Evolutionary conservation across 2,888 invertebrate species (phyloP).

Genomic region (Drosophila algonquin): DNA sequence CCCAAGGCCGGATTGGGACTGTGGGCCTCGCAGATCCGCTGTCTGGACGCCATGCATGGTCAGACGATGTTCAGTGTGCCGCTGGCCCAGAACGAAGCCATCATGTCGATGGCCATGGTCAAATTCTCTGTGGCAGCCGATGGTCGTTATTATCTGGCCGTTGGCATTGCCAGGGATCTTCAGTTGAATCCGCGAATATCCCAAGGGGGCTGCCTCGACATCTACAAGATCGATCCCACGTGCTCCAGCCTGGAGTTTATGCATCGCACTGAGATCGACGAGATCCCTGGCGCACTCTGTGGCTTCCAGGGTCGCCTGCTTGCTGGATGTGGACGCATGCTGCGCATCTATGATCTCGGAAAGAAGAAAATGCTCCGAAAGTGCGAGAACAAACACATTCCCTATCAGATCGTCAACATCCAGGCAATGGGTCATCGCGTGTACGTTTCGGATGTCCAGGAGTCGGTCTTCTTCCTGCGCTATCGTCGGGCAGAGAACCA

Average conservation of each 20-base stretch:
- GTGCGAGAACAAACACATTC: constrained; percentile 98
- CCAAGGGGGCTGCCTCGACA: constrained; percentile 92
- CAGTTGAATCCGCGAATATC: constrained; percentile 94
- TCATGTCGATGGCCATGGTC: constrained; percentile 93
- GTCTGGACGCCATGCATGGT: constrained; percentile 93
- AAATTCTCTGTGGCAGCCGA: constrained; percentile 88
- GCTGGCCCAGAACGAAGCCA: constrained; percentile 98
- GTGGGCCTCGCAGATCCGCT: constrained; percentile 96
- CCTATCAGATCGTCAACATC: constrained; percentile 96
- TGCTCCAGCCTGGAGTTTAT: constrained; percentile 95
- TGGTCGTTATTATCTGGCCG: constrained; percentile 87
- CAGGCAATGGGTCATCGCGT: constrained; percentile 97
- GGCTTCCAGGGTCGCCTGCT: constrained; percentile 95
- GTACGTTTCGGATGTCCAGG: constrained; percentile 97
- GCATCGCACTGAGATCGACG: constrained; percentile 97
- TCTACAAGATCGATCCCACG: constrained; percentile 89
- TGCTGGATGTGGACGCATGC: constrained; percentile 95
- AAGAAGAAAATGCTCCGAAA: constrained; percentile 97
- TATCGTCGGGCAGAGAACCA: constrained; percentile 98
- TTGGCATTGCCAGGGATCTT: constrained; percentile 96
- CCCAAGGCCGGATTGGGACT: constrained; percentile 97
- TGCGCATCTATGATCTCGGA: constrained; percentile 97
- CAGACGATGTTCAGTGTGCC: constrained; percentile 91
- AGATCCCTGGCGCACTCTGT: constrained; percentile 94
- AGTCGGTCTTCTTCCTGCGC: constrained; percentile 97